These are phyloP conservation scores for Aythya baeri DNA, from an alignment of 2,113 vertebrate species.

Conservation along the genomic window DNA sequence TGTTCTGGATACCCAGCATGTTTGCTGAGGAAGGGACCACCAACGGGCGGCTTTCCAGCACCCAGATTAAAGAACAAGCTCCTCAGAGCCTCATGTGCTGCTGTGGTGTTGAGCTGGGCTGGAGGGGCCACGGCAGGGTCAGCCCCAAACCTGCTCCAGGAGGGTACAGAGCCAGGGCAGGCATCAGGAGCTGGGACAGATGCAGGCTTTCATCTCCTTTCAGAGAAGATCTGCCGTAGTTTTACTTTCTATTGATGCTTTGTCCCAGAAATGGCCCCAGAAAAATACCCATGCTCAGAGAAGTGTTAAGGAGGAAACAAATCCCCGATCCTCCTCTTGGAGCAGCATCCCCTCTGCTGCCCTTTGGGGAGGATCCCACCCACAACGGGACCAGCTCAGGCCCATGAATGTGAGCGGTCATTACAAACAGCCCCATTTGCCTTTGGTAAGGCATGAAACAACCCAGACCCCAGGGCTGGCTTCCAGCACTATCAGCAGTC, in stretches of 20 bases:
- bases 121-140: no score
- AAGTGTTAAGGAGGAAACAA: background rate
- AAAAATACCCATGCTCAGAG: accelerated
- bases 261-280: background rate
- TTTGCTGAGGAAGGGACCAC: background rate
- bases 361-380: background rate
- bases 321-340: accelerated
- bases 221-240: accelerated
- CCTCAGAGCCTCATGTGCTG: background rate
- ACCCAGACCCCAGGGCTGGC: background rate
- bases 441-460: background rate
- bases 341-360: background rate
- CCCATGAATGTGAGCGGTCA: accelerated
- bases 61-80: background rate
- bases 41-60: accelerated
- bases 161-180: background rate
- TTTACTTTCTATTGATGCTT: background rate
- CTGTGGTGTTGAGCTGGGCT: background rate
- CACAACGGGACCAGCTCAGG: background rate
- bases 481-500: background rate
- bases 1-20: background rate
- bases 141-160: no score
- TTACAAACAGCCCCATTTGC: background rate
- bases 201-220: background rate
- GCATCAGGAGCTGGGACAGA: background rate